Evolutionary conservation across 2,113 vertebrate genomes (phyloP), one percentile per base, ranked within the genome.

Genomic region (Tyto alba): DNA sequence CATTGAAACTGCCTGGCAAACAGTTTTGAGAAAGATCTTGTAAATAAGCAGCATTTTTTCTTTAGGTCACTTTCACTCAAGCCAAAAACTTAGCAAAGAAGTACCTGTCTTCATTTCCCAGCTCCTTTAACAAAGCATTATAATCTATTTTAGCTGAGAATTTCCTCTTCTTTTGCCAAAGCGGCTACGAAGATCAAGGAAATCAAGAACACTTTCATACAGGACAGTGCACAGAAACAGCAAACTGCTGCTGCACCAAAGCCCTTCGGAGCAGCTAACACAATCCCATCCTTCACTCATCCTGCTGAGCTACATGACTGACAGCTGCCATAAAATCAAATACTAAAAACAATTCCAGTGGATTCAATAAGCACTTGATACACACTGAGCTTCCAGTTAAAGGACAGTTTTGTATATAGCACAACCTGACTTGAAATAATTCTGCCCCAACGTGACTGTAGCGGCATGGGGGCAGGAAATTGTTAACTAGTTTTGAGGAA

Each of bases 1-100:
- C 55, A 6, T 40, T 48, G 43, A 23, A 72, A 45, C 52, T 8
- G 17, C 38, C 25, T 0, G 0, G 50, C 36, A 36, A 67, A 30
- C 13, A 23, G 22, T 23, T 83, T n/a, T 17, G 76, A 56, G 41
- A 68, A 50, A n/a, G 29, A 47, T 21, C 68, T 52, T 53, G 16
- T 16, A 59, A 47, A 43, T 16, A 36, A 72, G 47, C 60, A 81
- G 73, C 13, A 13, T 13, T 73, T 84, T 57, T 48, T 20, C 23
- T 62, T 26, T 10, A 45, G 3, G 5, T 27, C 1, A 3, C 27
- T 76, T 89, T 86, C 22, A 22, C 11, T 66, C 47, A 6, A 64
- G 62, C 19, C 64, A 64, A 41, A 69, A 40, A 16, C 19, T 30
- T 53, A 1, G 25, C 36, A 62, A 63, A 63, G 21, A 26, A 85